A percentile compares a stretch with the other conserved stretches of the same genome.
Conservation (phyloP, 2,888 invertebrate genomes). For the Tenthredo scrophulariae region DNA sequence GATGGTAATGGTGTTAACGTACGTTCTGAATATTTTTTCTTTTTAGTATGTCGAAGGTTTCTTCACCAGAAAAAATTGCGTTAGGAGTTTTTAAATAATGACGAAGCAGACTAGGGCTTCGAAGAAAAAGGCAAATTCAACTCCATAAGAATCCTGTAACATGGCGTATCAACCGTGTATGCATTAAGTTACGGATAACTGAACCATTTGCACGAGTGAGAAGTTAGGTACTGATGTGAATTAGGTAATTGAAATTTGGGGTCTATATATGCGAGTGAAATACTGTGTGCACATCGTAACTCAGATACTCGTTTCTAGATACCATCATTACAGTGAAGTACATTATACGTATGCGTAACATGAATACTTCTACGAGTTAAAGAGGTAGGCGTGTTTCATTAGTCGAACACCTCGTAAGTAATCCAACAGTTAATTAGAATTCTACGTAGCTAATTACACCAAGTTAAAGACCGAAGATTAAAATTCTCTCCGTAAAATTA, state of each 20-base stretch:
- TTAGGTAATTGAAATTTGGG: slow-evolving; percentile 13
- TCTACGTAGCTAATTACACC: slow-evolving; percentile 47
- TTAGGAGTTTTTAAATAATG: neutral
- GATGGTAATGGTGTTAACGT: neutral
- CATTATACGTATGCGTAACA: slow-evolving; percentile 38
- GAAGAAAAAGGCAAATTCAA: neutral
- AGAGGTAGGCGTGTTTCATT: slow-evolving; percentile 51
- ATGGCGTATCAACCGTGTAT: neutral
- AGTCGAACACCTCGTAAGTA: slow-evolving; percentile 50
- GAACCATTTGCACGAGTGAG: neutral
- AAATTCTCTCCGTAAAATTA: slow-evolving; percentile 47
- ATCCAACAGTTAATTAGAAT: slow-evolving; percentile 52
- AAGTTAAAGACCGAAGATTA: slow-evolving; percentile 42
- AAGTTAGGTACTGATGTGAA: slow-evolving; percentile 3
- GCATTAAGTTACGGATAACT: neutral
- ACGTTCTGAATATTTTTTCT: neutral
- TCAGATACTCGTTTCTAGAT: slow-evolving; percentile 49
- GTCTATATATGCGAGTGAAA: neutral
- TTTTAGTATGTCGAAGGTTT: neutral
- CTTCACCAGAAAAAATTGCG: neutral
- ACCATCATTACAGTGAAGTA: slow-evolving; percentile 35
- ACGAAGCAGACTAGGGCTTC: neutral
- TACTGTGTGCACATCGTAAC: slow-evolving; percentile 28
- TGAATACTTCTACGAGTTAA: slow-evolving; percentile 46
- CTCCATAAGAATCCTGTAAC: neutral